These are phyloP conservation scores for Leptonema lineaticorne DNA, from an alignment of 1,140 invertebrate genomes.

Conservation along the genomic window DNA sequence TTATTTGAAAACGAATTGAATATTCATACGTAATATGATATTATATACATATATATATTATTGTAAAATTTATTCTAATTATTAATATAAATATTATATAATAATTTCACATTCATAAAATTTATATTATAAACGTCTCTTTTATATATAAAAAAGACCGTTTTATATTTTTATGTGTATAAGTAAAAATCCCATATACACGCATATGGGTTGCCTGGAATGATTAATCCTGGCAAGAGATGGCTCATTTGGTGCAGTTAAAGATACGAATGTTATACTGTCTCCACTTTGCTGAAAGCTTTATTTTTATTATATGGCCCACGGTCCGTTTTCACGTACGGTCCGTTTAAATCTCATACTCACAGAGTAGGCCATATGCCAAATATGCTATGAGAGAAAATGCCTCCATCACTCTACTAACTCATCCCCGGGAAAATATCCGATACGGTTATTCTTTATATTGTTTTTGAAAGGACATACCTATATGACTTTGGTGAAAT, in stretches of 20 bases:
- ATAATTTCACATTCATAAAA: too few relatives aligned
- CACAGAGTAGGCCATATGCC: constrained; percentile 29
- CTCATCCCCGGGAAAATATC: neutral
- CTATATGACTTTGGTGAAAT: neutral
- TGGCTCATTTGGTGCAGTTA: constrained; percentile 40
- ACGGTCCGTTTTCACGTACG: constrained; percentile 27
- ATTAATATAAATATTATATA: too few relatives aligned
- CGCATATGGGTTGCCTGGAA: too few relatives aligned
- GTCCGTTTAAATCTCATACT: constrained; percentile 21
- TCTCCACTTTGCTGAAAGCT: constrained; percentile 18
- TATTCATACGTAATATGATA: too few relatives aligned
- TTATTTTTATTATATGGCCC: constrained; percentile 25
- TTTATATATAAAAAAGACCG: too few relatives aligned
- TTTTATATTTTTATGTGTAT: too few relatives aligned
- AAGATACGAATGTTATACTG: constrained; percentile 28
- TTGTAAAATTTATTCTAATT: too few relatives aligned
- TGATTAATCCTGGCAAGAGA: constrained; percentile 31
- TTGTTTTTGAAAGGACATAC: constrained; percentile 3
- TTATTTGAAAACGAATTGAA: too few relatives aligned
- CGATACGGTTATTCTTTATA: neutral
- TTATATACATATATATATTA: too few relatives aligned
- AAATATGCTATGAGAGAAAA: constrained; percentile 30
- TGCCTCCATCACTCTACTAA: neutral
- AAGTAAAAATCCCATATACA: too few relatives aligned
- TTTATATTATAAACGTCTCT: too few relatives aligned